Evolutionary conservation across 2,113 vertebrate species (phyloP), one percentile per base, ranked within the genome.

Genomic region (Otolemur garnettii): DNA sequence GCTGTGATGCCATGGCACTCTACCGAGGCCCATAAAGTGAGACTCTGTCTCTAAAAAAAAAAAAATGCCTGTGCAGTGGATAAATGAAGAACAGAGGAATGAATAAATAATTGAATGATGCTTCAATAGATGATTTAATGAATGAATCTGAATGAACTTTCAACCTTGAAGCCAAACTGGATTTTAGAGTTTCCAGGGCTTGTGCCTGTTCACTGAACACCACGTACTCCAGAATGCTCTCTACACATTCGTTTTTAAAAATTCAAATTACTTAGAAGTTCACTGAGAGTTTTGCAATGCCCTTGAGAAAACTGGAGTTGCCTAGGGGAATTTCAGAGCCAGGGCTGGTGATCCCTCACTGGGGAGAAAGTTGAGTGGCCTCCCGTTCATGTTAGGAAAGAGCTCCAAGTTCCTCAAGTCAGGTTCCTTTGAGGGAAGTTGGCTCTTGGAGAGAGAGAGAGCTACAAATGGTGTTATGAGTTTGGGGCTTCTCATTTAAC

Each of bases 171-270:
- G 64, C 74, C 90, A 84, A 84, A 53, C 62, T 35, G 33, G 88
- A 85, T 64, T 57, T 60, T 17, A 71, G 55, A 83, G 5, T 85
- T 79, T 66, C 71, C 9, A 55, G 64, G 28, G 38, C 38, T 81
- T 6, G 7, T 42, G 28, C 28, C 78, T 90, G 24, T 95, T 62
- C 69, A 59, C 0, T 62, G 69, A 94, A 64, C 17, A 53, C 19
- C 15, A 8, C 0, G 53, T 42, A 91, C 50, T 55, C 22, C 22
- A 89, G 89, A 93, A 96, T 91, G 30, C 42, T 53, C 38, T 87
- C 62, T 64, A 62, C 10, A 83, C 74, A 66, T 90, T 86, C 82
- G 13, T 30, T 81, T 90, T 72, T 59, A 64, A 72, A 92, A 93
- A 81, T 77, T 45, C 28, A 78, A 69, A 33, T 85, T 17, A 33